phyloP scores from a whole-genome alignment of 1,140 invertebrate genomes.

The Macrotrachela quadricornifera region DNA sequence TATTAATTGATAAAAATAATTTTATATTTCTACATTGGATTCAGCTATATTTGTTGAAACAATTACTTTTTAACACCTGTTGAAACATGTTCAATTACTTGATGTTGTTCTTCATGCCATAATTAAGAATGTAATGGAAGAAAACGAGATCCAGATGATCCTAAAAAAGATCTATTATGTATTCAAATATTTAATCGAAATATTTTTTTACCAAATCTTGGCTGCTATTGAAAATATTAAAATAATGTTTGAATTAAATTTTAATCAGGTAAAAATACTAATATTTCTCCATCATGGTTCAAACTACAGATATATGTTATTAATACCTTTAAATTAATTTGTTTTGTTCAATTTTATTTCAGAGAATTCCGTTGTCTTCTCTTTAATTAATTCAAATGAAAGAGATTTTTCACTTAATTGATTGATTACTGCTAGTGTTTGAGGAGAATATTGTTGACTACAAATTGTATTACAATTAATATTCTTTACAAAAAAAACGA shows the following conservation, averaged over 20 bases:
- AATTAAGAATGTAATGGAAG: conserved; percentile 4
- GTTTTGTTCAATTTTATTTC: no score
- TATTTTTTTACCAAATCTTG: background rate
- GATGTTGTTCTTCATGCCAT: background rate
- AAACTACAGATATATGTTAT: no score
- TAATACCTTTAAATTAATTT: no score
- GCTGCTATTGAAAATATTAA: background rate
- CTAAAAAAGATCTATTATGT: no score
- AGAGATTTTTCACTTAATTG: conserved; percentile 65
- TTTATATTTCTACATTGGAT: conserved; percentile 29
- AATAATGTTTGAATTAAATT: background rate
- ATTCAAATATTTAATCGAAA: no score
- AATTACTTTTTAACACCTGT: conserved; percentile 26
- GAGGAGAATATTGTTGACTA: conserved; percentile 24
- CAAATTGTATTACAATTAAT: conserved; percentile 26
- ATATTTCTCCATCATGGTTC: background rate
- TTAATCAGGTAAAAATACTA: background rate
- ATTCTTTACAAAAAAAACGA: background rate
- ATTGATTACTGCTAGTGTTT: conserved; percentile 48
- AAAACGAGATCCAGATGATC: no score
- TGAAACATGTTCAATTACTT: conserved; percentile 9
- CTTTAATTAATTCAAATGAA: conserved; percentile 70
- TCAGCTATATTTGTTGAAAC: conserved; percentile 35
- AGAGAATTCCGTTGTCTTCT: no score
- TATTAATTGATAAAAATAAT: conserved; percentile 23